A percentile compares a stretch with the other conserved stretches of the same genome.
These are phyloP conservation scores for Sebastes baramenuke DNA, from an alignment of 2,797 vertebrate species.

Conservation along the genomic window DNA sequence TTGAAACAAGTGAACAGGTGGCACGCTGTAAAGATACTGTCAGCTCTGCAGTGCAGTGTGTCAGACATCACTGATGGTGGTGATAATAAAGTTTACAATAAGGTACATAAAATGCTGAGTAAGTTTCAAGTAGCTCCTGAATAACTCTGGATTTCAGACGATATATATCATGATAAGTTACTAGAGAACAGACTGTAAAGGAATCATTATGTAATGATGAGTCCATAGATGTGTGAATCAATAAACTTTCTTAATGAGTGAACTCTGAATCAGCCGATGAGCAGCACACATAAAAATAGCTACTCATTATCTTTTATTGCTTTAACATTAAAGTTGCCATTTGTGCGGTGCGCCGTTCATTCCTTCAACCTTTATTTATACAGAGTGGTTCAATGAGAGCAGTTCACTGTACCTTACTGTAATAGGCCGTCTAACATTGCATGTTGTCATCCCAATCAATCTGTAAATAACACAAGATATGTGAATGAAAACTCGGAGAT, in stretches of 20 bases:
- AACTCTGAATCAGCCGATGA: neutral
- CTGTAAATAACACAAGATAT: neutral
- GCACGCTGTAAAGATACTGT: neutral
- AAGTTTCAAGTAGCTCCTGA: neutral
- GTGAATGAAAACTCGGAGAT: no score
- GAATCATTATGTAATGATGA: neutral
- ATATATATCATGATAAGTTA: neutral
- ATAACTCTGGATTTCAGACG: neutral
- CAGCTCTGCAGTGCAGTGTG: neutral
- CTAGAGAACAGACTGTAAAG: neutral
- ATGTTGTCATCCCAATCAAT: neutral
- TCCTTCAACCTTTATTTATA: neutral
- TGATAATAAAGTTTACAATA: neutral
- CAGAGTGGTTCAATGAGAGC: neutral
- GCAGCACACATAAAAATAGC: neutral
- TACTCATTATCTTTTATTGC: neutral
- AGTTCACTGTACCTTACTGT: neutral
- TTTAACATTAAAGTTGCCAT: no score
- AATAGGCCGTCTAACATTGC: neutral
- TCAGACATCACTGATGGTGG: neutral
- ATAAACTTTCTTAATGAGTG: neutral
- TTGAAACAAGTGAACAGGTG: conserved; percentile 17
- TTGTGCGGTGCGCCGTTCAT: neutral
- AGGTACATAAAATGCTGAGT: neutral
- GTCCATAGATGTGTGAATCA: neutral